Base-by-base conservation (phyloP, 2,888 invertebrate species). In the Nomada flava region DNA sequence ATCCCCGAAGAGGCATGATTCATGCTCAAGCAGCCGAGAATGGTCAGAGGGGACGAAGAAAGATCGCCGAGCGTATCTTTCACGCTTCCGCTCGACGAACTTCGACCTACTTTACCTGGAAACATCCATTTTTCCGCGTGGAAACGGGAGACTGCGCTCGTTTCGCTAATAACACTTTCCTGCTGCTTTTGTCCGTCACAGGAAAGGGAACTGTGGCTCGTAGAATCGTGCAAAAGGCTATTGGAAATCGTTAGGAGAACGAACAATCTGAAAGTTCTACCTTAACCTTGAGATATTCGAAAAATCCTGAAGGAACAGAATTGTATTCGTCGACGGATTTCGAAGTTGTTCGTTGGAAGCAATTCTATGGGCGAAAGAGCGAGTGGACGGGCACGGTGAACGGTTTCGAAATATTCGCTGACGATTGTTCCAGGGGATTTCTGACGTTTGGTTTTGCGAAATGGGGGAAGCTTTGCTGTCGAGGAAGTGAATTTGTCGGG, bases 81-180 rank as follows among this genome's bases (percentile, higher is more conserved):
- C 72, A 36, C 71, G 67, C 36, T 75, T 72, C 36, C 62, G 26
- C 59, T 29, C 50, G 52, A 55, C 71, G 63, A 77, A 81, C 13
- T 59, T 7, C 70, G 83, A 83, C 83, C 83, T 79, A 83, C 72
- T 83, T 83, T 47, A 42, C 63, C 72, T 50, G 72, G 69, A 29
- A 75, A 65, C 69, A 73, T 79, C 79, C 79, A 69, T 83, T 75
- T 75, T 68, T 52, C 60, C 70, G 36, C 36, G 44, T 3, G 44
- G 82, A 82, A 81, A 55, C 63, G 59, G 60, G 26, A 36, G 67
- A 82, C 71, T 57, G 57, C 36, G 53, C 29, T 73, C 69, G 62
- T 73, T 73, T 55, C 70, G 82, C 63, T 77, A 82, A 82, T 82
- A 78, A 83, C 83, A 11, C 77, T 82, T 77, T 63, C 53, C 70